Base-by-base conservation (phyloP, 2,888 invertebrate species). In the Petrolisthes manimaculis region DNA sequence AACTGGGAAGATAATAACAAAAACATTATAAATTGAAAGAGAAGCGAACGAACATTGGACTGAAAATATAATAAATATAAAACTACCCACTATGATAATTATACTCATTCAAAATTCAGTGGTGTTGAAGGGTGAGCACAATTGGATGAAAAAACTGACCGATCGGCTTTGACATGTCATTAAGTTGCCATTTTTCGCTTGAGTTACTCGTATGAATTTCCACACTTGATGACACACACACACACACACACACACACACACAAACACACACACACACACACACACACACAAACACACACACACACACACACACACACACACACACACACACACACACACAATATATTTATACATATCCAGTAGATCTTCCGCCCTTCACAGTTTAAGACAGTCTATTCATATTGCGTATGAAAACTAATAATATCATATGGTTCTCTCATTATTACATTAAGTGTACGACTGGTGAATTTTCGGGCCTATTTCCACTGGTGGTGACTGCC, bases 131-230 rank as follows among this genome's bases (percentile, higher is more conserved):
- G 18, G n/a, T 71, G 71, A 71, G 21, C 71, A 71, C 71, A 71
- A 71, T 71, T 71, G 71, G 71, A 71, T 71, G 71, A 71, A 71
- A 71, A 71, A 71, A 12, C 18, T 12, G 71, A 71, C 3, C 21
- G 71, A 71, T 71, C 71, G n/a, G 71, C 21, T 71, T 71, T 71
- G 71, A 71, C 71, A 71, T n/a, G 18, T 71, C 71, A 71, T 71
- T 71, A 71, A 71, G 18, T 71, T 71, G 71, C 71, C 21, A 71
- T 71, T 71, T 71, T 71, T 71, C 71, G 71, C 71, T 71, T n/a
- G 71, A 71, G 6, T 71, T 14, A 71, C 71, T 71, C 71, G n/a
- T 71, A 71, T 71, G 71, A 71, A 71, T 71, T 71, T 71, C 6
- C 14, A 71, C 21, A 21, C 21, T 71, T 71, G 71, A 71, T n/a